phyloP scores from a whole-genome alignment of 1,140 invertebrate genomes.

The Lepidurus apus region DNA sequence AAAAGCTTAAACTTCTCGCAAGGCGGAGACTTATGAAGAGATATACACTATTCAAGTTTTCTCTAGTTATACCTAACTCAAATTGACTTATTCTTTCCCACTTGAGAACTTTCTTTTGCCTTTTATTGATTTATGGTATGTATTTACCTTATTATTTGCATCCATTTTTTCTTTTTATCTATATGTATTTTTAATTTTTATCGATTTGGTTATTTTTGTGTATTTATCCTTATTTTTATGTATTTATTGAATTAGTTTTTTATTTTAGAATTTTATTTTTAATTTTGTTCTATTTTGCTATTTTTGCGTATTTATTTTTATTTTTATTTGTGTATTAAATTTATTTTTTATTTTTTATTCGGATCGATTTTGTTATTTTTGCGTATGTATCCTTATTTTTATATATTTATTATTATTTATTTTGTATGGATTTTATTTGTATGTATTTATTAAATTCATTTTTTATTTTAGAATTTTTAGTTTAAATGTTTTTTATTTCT shows the following conservation, averaged over 20 bases:
- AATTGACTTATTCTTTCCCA: no score
- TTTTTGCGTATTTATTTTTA: not conserved
- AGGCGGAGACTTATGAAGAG: not conserved
- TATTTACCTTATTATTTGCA: no score
- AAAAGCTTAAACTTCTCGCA: not conserved
- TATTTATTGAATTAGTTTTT: no score
- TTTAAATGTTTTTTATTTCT: not conserved
- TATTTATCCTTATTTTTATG: not conserved
- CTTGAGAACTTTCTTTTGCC: no score
- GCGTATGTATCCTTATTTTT: not conserved
- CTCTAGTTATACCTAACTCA: no score
- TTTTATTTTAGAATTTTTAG: not conserved
- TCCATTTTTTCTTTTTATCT: not conserved
- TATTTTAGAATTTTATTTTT: not conserved
- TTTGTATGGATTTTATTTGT: not conserved
- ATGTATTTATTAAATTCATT: not conserved
- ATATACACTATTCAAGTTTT: no score
- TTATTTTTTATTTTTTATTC: not conserved
- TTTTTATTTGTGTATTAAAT: no score
- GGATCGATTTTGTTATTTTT: not conserved
- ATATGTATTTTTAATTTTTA: not conserved
- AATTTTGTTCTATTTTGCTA: no score
- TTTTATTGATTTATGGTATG: no score
- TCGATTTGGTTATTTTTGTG: not conserved
- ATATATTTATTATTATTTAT: no score